Conservation (phyloP, 2,888 invertebrate species). For the Volucella bombylans region DNA sequence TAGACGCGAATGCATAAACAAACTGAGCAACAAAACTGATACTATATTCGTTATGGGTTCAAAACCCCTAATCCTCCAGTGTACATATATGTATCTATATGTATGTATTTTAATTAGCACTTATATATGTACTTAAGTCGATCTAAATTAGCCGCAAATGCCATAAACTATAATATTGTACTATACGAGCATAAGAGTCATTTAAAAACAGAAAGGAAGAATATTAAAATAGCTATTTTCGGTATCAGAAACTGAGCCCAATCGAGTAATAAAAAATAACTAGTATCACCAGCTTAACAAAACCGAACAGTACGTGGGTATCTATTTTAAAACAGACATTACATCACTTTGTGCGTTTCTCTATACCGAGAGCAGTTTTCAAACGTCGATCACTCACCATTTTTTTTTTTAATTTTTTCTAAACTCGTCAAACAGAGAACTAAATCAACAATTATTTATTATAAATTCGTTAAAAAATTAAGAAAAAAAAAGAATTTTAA, state of each 20-base stretch:
- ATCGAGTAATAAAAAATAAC: conserved; percentile 23
- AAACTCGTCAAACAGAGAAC: conserved; percentile 9
- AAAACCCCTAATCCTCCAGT: too few species aligned
- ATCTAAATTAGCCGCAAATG: too few species aligned
- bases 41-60: too few species aligned
- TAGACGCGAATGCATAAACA: too few species aligned
- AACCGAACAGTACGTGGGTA: not conserved
- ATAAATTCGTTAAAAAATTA: not conserved
- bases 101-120: too few species aligned
- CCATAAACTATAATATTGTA: too few species aligned
- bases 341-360: conserved; percentile 50
- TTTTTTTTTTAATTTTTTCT: conserved; percentile 7
- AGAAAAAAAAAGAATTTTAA: conserved; percentile 30
- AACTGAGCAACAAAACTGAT: too few species aligned
- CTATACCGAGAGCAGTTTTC: not conserved
- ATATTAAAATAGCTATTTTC: too few species aligned
- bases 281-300: not conserved
- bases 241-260: not conserved
- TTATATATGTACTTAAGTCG: too few species aligned
- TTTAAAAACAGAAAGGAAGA: too few species aligned
- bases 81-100: too few species aligned
- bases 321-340: conserved; percentile 39
- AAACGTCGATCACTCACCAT: conserved; percentile 50
- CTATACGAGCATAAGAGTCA: too few species aligned
- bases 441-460: conserved; percentile 8